Percentiles rank a stretch among this genome's conserved stretches.
Conservation (phyloP, 37 sponge, comb jelly and placozoan genomes). For the Eunapius fragilis region DNA sequence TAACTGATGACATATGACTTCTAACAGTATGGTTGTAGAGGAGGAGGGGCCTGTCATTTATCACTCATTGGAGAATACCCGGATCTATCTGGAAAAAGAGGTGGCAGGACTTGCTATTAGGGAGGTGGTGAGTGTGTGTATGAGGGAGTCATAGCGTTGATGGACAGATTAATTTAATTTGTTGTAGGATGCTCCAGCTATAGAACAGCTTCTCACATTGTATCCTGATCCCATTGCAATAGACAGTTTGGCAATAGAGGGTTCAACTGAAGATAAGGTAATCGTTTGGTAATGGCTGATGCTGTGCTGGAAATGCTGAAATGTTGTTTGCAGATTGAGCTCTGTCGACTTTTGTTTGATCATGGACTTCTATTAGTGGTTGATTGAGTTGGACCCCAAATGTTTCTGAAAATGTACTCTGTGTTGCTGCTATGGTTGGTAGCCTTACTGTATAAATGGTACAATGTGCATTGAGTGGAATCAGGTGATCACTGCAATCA, state of each 20-base stretch:
- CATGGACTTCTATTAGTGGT: conserved; percentile 12
- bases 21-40: conserved; percentile 51
- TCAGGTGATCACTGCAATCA: neutral
- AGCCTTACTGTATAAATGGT: neutral
- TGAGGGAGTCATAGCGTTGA: neutral
- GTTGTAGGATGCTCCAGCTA: conserved; percentile 14
- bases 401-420: neutral
- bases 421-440: neutral
- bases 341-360: conserved; percentile 24
- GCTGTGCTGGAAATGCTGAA: neutral
- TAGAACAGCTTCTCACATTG: conserved; percentile 37
- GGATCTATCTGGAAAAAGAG: conserved; percentile 73
- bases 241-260: conserved; percentile 27
- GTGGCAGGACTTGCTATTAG: conserved; percentile 28
- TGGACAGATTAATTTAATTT: neutral
- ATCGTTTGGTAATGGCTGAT: neutral
- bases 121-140: conserved; percentile 32
- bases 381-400: neutral
- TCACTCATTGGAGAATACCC: conserved; percentile 70
- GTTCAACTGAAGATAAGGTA: conserved; percentile 32
- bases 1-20: too few relatives aligned
- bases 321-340: conserved; percentile 24
- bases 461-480: neutral
- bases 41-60: conserved; percentile 36
- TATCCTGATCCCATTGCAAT: conserved; percentile 53